phyloP scores from a whole-genome alignment of 2,113 vertebrate species.

The Periophthalmodon schlosseri region DNA sequence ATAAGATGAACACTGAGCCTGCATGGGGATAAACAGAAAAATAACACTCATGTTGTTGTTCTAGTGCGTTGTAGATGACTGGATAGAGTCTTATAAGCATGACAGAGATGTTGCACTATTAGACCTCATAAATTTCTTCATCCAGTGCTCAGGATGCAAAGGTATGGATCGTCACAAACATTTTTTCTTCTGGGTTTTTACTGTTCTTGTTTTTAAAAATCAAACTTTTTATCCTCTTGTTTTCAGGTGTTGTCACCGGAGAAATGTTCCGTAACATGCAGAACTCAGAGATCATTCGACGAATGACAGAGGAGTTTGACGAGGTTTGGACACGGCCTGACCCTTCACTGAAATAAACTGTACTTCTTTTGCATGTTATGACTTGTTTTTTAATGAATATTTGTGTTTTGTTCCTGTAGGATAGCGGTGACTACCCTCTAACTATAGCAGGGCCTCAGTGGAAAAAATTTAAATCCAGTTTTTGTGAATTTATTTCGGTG shows the following conservation, averaged over 20 bases:
- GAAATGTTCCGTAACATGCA: slow-evolving; percentile 99
- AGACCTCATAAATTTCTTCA: slow-evolving; percentile 99
- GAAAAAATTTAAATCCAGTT: slow-evolving; percentile 99
- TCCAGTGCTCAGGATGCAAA: slow-evolving; percentile 99
- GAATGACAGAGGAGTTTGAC: slow-evolving; percentile 99
- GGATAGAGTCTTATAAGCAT: slow-evolving; percentile 98
- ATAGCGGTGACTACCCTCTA: slow-evolving; percentile 97
- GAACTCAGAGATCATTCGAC: slow-evolving; percentile 98
- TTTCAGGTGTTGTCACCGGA: slow-evolving; percentile 91
- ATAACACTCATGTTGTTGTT: slow-evolving; percentile 31
- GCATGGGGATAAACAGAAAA: background rate
- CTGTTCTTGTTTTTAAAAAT: background rate
- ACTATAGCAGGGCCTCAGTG: slow-evolving; percentile 98
- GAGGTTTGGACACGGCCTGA: slow-evolving; percentile 81
- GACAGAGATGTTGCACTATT: slow-evolving; percentile 95
- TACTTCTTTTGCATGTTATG: background rate
- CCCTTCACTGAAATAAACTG: background rate
- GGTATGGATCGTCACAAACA: slow-evolving; percentile 73
- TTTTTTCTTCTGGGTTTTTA: background rate
- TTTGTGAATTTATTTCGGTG: slow-evolving; percentile 98
- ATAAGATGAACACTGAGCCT: too few relatives aligned
- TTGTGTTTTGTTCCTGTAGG: slow-evolving; percentile 72
- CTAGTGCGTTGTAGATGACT: slow-evolving; percentile 98
- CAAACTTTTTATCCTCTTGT: background rate
- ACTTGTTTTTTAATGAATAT: background rate